Evolutionary conservation across 1,140 invertebrate genomes (phyloP).

Genomic region (Tenebrio molitor): DNA sequence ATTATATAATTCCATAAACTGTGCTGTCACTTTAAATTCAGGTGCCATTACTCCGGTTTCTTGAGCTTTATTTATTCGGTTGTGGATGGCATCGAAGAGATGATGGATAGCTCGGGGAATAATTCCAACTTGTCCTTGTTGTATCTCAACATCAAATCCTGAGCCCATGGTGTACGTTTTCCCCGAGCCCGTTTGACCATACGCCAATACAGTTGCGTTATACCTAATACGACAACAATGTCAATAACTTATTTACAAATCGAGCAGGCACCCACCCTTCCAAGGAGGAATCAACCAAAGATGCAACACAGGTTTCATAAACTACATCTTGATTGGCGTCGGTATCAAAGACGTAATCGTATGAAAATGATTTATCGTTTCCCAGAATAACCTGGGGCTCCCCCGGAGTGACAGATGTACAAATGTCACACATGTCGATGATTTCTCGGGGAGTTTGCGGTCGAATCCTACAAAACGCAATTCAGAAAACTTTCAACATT

Average conservation of each 20-base stretch:
- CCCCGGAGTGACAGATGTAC: slow-evolving; percentile 87
- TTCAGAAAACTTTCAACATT: not conserved
- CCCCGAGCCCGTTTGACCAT: slow-evolving; percentile 97
- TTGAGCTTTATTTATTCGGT: slow-evolving; percentile 73
- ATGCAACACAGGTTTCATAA: slow-evolving; percentile 88
- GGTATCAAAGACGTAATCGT: slow-evolving; percentile 95
- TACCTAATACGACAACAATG: slow-evolving; percentile 68
- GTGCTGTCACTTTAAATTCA: slow-evolving; percentile 85
- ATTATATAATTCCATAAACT: slow-evolving; percentile 96
- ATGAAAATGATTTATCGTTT: slow-evolving; percentile 96
- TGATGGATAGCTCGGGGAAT: slow-evolving; percentile 94
- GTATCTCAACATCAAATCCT: slow-evolving; percentile 89
- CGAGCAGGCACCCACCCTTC: slow-evolving; percentile 74
- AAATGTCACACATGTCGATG: slow-evolving; percentile 95
- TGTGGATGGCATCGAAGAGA: slow-evolving; percentile 87
- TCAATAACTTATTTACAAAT: not conserved
- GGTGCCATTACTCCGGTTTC: slow-evolving; percentile 76
- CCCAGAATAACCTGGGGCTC: slow-evolving; percentile 95
- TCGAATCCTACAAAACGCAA: slow-evolving; percentile 81
- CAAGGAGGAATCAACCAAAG: slow-evolving; percentile 89
- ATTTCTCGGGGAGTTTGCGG: slow-evolving; percentile 93
- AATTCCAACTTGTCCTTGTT: slow-evolving; percentile 85
- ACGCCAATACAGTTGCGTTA: slow-evolving; percentile 96
- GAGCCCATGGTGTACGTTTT: slow-evolving; percentile 99
- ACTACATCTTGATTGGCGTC: slow-evolving; percentile 79